Evolutionary conservation across 2,113 vertebrate genomes (phyloP), one percentile per base, ranked within the genome.

Genomic region (Microcebus ravelobensis): DNA sequence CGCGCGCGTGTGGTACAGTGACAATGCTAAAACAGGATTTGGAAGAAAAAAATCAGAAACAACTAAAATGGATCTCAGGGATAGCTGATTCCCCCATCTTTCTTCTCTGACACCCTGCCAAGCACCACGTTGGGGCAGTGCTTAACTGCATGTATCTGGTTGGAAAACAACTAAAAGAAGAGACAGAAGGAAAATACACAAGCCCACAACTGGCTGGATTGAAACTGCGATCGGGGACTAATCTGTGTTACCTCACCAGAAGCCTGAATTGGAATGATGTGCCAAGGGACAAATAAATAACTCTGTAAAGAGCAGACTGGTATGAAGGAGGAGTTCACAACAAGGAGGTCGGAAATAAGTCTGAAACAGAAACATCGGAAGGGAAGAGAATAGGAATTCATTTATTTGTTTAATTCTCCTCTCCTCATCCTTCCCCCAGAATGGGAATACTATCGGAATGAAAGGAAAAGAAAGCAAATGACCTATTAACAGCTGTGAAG

Each of bases 401-500:
- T 93, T 98, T 96, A 76, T 91, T 97, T 97, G 95, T 91, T 92
- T 95, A 97, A 96, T 87, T 90, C 31, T 42, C 39, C 25, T 71
- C 10, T 70, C 10, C 25, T 18, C 17, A 13, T 45, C 20, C 14
- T 36, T 52, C 25, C 0, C 11, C 59, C 9, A 34, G 29, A 88
- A 14, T 57, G 21, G 21, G 25, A 86, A 57, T 50, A 21, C 45
- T 90, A 65, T 81, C 68, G 85, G 81, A 92, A 82, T 81, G 84
- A 92, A 95, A 70, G 94, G 15, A 34, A 74, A 91, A 96, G 95
- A 59, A 94, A 93, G 77, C 9, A 8, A 29, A 70, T 39, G 87
- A 95, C 91, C 94, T 96, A 57, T 74, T 95, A 97, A 91, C 1
- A 29, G 95, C 86, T 97, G n/a, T 96, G 96, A 98, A 97, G 94